phyloP scores from a whole-genome alignment of 2,113 vertebrate genomes.

The Carlito syrichta region DNA sequence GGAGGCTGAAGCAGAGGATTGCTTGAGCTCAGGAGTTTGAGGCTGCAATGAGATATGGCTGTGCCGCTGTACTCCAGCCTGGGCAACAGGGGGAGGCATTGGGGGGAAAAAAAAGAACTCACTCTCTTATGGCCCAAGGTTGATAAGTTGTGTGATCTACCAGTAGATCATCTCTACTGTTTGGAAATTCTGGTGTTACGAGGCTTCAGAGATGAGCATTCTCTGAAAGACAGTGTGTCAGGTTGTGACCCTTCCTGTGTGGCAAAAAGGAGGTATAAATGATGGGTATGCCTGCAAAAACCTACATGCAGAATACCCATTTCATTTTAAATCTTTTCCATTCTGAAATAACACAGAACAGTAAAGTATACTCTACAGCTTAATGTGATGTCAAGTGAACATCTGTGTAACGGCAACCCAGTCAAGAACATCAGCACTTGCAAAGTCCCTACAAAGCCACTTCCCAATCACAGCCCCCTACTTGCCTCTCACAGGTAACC shows the following conservation, averaged over 20 bases:
- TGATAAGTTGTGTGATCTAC: background rate
- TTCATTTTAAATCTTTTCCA: background rate
- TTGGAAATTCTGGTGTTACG: background rate
- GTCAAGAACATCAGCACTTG: background rate
- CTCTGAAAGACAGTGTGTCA: background rate
- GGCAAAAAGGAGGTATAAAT: background rate
- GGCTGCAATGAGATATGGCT: no score
- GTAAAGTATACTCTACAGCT: background rate
- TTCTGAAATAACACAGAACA: background rate
- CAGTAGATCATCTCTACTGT: background rate
- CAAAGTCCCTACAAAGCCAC: background rate
- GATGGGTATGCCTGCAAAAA: background rate
- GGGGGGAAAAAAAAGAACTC: no score
- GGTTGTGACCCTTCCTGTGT: background rate
- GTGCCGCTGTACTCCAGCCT: no score
- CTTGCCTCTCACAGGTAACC: background rate
- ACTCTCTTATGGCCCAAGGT: background rate
- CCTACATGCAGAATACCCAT: background rate
- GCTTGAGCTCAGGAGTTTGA: no score
- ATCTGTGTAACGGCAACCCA: background rate
- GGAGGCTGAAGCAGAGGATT: no score
- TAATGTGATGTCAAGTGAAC: background rate
- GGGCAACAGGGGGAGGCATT: no score
- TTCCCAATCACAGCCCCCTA: background rate
- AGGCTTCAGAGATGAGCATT: background rate